A percentile compares a stretch with the other conserved stretches of the same genome.
These are phyloP conservation scores for Ataeniobius toweri DNA, from an alignment of 2,797 vertebrate species.

Conservation along the genomic window DNA sequence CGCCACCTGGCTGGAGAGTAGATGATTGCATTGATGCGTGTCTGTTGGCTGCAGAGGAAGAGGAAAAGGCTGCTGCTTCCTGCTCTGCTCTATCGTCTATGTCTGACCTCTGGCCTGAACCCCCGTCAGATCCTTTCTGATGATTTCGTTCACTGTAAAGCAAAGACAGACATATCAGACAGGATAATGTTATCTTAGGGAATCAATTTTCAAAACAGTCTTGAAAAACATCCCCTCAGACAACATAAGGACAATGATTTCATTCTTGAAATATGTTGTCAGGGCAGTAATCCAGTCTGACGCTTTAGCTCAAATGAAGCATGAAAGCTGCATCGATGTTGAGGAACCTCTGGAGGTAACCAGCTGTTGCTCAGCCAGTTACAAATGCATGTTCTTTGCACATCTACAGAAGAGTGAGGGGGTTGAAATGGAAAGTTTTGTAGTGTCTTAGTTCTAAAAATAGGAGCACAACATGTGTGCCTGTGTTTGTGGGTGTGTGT, in stretches of 20 bases:
- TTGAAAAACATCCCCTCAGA: neutral
- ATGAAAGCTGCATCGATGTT: slow-evolving; percentile 45
- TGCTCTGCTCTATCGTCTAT: slow-evolving; percentile 79
- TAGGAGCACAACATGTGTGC: slow-evolving; percentile 69
- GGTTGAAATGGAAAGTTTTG: slow-evolving; percentile 87
- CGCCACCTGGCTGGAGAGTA: slow-evolving; percentile 36
- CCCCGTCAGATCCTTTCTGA: slow-evolving; percentile 97
- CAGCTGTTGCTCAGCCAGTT: slow-evolving; percentile 73
- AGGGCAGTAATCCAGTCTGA: neutral
- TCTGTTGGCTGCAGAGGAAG: neutral
- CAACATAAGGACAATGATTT: neutral
- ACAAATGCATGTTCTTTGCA: slow-evolving; percentile 30
- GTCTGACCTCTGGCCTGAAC: slow-evolving; percentile 91
- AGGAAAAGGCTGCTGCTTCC: slow-evolving; percentile 63
- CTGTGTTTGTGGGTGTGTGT: neutral
- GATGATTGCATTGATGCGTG: slow-evolving; percentile 7
- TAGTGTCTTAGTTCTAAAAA: slow-evolving; percentile 81
- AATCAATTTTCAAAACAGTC: neutral
- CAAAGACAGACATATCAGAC: slow-evolving; percentile 19
- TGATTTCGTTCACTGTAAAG: slow-evolving; percentile 96
- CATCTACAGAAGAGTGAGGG: slow-evolving; percentile 55
- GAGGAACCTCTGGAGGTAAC: slow-evolving; percentile 69
- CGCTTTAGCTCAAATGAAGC: neutral
- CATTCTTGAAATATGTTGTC: neutral
- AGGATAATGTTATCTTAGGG: neutral